These are phyloP conservation scores for Tetramorium simillimum DNA, from an alignment of 1,140 invertebrate genomes.

Conservation along the genomic window DNA sequence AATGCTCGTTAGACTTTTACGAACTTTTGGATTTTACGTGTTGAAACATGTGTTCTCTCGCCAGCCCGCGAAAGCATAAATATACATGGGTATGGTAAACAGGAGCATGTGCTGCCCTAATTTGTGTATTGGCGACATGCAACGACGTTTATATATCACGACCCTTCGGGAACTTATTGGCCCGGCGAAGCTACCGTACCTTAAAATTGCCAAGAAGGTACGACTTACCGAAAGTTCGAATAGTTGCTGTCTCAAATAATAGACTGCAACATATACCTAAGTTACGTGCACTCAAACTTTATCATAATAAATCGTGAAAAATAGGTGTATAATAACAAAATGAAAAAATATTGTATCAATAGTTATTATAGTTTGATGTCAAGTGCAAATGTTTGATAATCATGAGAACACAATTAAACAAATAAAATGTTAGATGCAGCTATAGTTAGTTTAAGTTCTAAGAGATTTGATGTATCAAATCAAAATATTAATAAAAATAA, in stretches of 20 bases:
- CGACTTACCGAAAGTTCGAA: not conserved
- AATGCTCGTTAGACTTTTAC: constrained; percentile 66
- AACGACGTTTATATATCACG: constrained; percentile 28
- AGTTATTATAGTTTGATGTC: not conserved
- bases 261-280: not conserved
- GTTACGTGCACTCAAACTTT: not conserved
- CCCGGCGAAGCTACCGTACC: constrained; percentile 1
- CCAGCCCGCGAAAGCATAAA: constrained; percentile 59
- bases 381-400: not conserved
- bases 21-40: constrained; percentile 42
- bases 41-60: constrained; percentile 61
- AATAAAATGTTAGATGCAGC: not conserved
- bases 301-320: not conserved
- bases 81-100: constrained; percentile 74
- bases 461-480: not conserved
- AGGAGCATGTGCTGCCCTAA: constrained; percentile 68
- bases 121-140: constrained; percentile 39
- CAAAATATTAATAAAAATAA: not conserved
- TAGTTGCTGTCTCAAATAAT: not conserved
- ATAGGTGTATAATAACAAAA: not conserved
- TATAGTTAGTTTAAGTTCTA: not conserved
- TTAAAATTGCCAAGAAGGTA: constrained; percentile 25
- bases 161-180: constrained; percentile 39
- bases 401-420: not conserved
- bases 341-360: not conserved